Evolutionary conservation across 2,113 vertebrate species (phyloP).

Genomic region (Sander lucioperca): DNA sequence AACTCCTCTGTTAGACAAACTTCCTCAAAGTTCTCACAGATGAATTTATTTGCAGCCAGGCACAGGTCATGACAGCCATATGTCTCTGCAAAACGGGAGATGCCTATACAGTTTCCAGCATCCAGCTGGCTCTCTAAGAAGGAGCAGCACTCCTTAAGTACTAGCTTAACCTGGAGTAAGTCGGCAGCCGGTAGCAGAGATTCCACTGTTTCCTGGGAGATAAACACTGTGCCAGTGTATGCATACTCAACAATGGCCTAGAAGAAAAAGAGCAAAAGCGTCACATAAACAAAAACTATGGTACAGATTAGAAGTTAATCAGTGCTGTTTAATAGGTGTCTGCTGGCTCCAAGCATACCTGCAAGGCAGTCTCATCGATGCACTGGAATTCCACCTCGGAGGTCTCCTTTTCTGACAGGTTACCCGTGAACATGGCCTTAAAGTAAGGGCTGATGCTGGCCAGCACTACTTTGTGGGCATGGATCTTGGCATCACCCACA

Average conservation of each 20-base stretch:
- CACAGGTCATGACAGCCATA: constrained; percentile 97
- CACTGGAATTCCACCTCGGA: constrained; percentile 97
- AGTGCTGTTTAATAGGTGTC: neutral
- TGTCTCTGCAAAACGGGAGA: constrained; percentile 97
- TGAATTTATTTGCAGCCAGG: constrained; percentile 94
- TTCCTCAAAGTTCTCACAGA: constrained; percentile 97
- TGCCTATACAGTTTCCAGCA: constrained; percentile 97
- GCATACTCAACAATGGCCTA: constrained; percentile 98
- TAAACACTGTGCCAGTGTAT: constrained; percentile 96
- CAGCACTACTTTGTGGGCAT: constrained; percentile 97
- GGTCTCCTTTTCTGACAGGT: constrained; percentile 96
- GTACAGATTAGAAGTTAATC: constrained; percentile 5
- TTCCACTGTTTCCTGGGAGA: constrained; percentile 98
- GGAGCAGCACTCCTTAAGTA: constrained; percentile 96
- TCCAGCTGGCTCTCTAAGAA: constrained; percentile 98
- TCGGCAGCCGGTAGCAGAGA: constrained; percentile 97
- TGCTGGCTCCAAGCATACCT: constrained; percentile 78
- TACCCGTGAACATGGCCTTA: constrained; percentile 99
- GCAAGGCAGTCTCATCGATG: constrained; percentile 93
- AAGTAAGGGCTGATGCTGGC: constrained; percentile 99
- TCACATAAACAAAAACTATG: constrained; percentile 14
- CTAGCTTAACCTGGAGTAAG: constrained; percentile 96
- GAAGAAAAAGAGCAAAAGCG: constrained; percentile 24
- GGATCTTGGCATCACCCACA: constrained; percentile 96
- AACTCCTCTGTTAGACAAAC: constrained; percentile 98